Evolutionary conservation across 2,113 vertebrate genomes (phyloP), one percentile per base, ranked within the genome.

Genomic region (Tautogolabrus adspersus): DNA sequence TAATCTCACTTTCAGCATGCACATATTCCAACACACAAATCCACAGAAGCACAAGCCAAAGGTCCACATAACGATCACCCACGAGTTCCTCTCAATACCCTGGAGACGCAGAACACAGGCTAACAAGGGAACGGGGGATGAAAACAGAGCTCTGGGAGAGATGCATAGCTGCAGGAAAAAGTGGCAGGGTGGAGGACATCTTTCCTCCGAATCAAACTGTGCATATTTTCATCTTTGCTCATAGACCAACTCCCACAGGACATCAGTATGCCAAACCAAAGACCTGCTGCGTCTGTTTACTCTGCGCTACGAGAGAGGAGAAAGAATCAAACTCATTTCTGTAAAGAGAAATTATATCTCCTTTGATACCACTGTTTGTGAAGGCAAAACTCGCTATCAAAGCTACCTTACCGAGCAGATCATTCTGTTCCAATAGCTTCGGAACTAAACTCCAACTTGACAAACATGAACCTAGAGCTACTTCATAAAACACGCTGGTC

Each of bases 241-340:
- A 78, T 75, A 78, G 88, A 88, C 77, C 72, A 56, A 79, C 74
- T 89, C 91, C 90, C 91, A 83, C 61, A 82, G 82, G 90, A 92
- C 84, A 68, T 80, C 82, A 79, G 82, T 59, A 79, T 84, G 88
- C 90, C 91, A 91, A 91, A 85, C 68, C 68, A 57, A 86, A 83
- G 75, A 72, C 82, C 88, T 80, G 79, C 87, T 85, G 85, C 60
- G 85, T 90, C 91, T 92, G 89, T 92, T 88, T 91, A 89, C 87
- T 82, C 83, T 74, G 71, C 8, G 54, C 67, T 77, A 76, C 58
- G 78, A 87, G 75, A 84, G 75, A 83, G 66, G 66, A 80, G 86
- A 85, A 78, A 8, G 60, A 88, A 90, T 90, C 90, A 89, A 85
- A 85, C 85, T 87, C 65, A 81, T 90, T 83, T 73, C 64, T 71